Percentiles rank a stretch among this genome's conserved stretches.
Evolutionary conservation across 2,113 vertebrate species (phyloP).

Genomic region (Scopus umbretta): DNA sequence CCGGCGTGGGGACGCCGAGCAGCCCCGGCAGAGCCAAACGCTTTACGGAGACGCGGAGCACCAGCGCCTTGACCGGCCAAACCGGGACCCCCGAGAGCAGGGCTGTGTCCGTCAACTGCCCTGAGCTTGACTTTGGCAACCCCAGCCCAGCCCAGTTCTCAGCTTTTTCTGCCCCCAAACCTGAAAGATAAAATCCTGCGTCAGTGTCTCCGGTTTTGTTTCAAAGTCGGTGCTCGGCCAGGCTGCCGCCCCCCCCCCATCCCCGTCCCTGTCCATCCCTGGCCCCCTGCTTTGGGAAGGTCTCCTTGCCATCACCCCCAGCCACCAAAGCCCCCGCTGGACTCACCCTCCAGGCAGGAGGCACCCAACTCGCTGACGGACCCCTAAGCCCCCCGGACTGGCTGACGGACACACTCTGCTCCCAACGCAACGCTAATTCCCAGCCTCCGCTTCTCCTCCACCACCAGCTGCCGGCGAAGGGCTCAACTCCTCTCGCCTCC

Average conservation of each 20-base stretch:
- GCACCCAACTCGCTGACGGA: accelerated
- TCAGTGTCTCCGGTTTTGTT: background rate
- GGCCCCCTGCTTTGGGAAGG: background rate
- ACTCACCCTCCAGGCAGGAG: background rate
- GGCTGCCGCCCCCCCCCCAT: too few relatives aligned
- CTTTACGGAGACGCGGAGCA: background rate
- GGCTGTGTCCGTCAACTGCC: background rate
- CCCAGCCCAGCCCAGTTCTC: background rate
- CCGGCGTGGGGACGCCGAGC: accelerated
- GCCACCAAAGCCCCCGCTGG: background rate
- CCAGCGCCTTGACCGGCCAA: accelerated
- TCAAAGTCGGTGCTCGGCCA: too few relatives aligned
- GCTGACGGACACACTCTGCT: background rate
- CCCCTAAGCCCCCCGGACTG: accelerated
- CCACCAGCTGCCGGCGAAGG: too few relatives aligned
- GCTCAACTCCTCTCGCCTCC: background rate
- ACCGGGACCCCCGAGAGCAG: accelerated
- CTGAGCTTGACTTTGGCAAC: background rate
- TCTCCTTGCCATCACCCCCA: background rate
- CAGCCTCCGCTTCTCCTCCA: background rate
- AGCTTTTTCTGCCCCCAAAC: background rate
- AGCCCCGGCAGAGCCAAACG: background rate
- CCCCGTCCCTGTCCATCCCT: too few relatives aligned
- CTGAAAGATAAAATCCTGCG: background rate
- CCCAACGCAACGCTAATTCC: background rate